phyloP scores from a whole-genome alignment of 1,140 invertebrate genomes.

The Drosophila nikananu region DNA sequence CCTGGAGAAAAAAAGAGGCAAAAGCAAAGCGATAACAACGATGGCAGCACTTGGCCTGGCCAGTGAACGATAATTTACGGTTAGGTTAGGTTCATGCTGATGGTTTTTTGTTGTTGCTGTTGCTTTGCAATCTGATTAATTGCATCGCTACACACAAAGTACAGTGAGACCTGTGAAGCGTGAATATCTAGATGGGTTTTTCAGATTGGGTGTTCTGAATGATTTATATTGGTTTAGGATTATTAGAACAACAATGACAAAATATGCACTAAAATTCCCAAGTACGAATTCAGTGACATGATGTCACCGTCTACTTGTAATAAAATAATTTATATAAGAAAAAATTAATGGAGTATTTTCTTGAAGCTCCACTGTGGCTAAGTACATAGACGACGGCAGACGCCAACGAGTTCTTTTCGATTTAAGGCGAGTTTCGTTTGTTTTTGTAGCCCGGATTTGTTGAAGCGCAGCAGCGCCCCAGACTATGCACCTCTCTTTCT shows the following conservation, averaged over 20 bases:
- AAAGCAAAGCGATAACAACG: slow-evolving; percentile 28
- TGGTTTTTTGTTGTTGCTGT: slow-evolving; percentile 16
- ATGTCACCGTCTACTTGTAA: not conserved
- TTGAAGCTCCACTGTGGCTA: slow-evolving; percentile 8
- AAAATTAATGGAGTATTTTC: not conserved
- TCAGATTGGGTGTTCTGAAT: not conserved
- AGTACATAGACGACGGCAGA: slow-evolving; percentile 20
- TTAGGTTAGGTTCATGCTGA: slow-evolving; percentile 44
- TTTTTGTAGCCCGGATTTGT: slow-evolving; percentile 45
- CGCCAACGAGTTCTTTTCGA: slow-evolving; percentile 29
- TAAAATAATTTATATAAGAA: too few relatives aligned
- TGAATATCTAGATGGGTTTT: not conserved
- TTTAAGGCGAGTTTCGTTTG: slow-evolving; percentile 42
- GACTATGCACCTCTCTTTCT: not conserved
- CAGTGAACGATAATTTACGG: slow-evolving; percentile 42
- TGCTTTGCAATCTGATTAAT: slow-evolving; percentile 46
- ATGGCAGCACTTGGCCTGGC: slow-evolving; percentile 30
- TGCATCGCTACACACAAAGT: slow-evolving; percentile 21
- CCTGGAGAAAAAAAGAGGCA: not conserved
- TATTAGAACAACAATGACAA: not conserved
- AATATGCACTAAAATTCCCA: not conserved
- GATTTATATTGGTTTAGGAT: not conserved
- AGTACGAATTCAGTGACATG: not conserved
- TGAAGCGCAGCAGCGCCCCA: slow-evolving; percentile 41
- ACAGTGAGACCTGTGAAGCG: slow-evolving; percentile 2